Evolutionary conservation across 2,888 invertebrate genomes (phyloP).

Genomic region (Hydriomena furcata): DNA sequence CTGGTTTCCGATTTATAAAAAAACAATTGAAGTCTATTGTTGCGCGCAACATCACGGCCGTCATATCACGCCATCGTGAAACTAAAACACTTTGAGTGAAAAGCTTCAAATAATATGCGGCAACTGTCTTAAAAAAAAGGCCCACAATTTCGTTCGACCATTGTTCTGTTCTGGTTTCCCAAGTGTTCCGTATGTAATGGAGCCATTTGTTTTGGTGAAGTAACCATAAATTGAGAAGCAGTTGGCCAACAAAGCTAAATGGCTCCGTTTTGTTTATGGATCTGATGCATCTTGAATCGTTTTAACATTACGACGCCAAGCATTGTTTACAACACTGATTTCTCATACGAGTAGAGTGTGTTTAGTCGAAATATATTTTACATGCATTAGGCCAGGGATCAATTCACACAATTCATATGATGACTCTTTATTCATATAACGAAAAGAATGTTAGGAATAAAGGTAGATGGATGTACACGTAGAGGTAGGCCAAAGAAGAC

Average conservation of each 20-base stretch:
- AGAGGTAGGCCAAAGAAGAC: no score
- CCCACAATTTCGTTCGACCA: constrained; percentile 31
- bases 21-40: not conserved
- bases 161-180: constrained; percentile 34
- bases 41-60: not conserved
- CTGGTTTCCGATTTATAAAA: no score
- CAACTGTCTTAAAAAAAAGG: constrained; percentile 25
- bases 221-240: constrained; percentile 28
- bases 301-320: constrained; percentile 4
- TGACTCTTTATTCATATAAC: no score
- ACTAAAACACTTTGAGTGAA: not conserved
- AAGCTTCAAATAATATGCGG: constrained; percentile 28
- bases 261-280: constrained; percentile 2
- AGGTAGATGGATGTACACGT: no score
- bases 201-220: constrained; percentile 27
- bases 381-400: no score
- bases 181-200: constrained; percentile 26
- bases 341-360: not conserved
- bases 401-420: no score
- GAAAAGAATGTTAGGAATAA: no score
- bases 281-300: constrained; percentile 3
- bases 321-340: no score
- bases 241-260: constrained; percentile 8
- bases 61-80: not conserved
- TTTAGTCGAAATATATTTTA: not conserved